Evolutionary conservation across 53 echinoderm and acorn worm species (phyloP).

Genomic region (Pentamera pediparva): DNA sequence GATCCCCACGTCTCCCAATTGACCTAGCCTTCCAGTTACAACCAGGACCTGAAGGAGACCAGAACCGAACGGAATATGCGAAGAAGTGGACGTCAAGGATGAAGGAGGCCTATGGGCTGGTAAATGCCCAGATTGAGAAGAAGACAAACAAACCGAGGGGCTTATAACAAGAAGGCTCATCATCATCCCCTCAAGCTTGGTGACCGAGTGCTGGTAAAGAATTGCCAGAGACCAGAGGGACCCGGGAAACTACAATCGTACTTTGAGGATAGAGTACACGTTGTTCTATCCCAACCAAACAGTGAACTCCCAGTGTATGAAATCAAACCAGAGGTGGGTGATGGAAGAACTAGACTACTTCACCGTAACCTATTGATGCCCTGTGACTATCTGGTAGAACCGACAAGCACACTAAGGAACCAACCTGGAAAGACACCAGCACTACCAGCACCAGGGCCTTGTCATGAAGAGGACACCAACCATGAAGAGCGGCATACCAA

Average conservation of each 20-base stretch:
- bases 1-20: constrained; percentile 35
- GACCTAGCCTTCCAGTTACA: constrained; percentile 33
- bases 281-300: constrained; percentile 13
- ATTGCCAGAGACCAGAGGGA: constrained; percentile 10
- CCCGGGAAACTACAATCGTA: constrained; percentile 26
- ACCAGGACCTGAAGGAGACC: background rate
- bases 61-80: background rate
- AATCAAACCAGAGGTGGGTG: constrained; percentile 36
- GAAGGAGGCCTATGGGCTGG: background rate
- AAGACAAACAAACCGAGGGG: background rate
- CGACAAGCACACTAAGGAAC: background rate
- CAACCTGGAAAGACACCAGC: background rate
- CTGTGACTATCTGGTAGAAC: constrained; percentile 13
- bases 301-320: constrained; percentile 36
- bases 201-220: constrained; percentile 45
- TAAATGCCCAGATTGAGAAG: background rate
- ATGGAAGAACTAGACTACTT: constrained; percentile 26
- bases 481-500: background rate
- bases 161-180: constrained; percentile 19
- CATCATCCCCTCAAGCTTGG: background rate
- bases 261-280: constrained; percentile 27
- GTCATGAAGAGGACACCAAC: background rate
- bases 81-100: background rate
- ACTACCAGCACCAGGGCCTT: background rate
- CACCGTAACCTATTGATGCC: constrained; percentile 10